These are phyloP conservation scores for Calliphora vomitoria DNA, from an alignment of 2,888 invertebrate species.

Conservation along the genomic window DNA sequence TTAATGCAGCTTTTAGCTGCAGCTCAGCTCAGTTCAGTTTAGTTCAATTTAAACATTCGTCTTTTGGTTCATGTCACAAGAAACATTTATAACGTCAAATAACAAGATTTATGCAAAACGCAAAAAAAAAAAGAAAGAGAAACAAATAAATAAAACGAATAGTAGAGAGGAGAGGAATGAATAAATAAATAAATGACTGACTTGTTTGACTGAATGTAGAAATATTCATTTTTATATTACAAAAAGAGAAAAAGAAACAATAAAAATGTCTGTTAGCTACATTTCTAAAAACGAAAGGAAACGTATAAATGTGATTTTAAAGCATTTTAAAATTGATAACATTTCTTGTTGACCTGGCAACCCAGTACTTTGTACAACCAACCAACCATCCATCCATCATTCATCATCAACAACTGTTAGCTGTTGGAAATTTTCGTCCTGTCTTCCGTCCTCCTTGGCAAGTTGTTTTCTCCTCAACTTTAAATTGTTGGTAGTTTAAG, in stretches of 20 bases:
- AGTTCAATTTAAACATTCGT: conserved; percentile 46
- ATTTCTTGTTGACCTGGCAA: conserved; percentile 58
- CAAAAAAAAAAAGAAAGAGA: conserved; percentile 37
- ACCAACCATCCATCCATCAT: conserved; percentile 32
- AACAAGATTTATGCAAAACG: conserved; percentile 73
- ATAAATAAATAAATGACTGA: conserved; percentile 58
- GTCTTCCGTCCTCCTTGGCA: not conserved
- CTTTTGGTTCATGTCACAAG: conserved; percentile 63
- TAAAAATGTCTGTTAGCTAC: conserved; percentile 31
- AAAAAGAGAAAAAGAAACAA: not conserved
- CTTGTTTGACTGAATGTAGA: conserved; percentile 42
- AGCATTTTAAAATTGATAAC: conserved; percentile 58
- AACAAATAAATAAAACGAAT: conserved; percentile 11
- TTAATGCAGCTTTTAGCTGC: conserved; percentile 30
- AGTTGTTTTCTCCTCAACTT: not conserved
- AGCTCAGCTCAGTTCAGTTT: conserved; percentile 15
- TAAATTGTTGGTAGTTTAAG: conserved; percentile 26
- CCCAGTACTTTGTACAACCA: conserved; percentile 24
- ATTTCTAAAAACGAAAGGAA: not conserved
- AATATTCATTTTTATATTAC: conserved; percentile 31
- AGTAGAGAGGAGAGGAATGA: not conserved
- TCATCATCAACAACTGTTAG: conserved; percentile 47
- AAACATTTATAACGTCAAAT: conserved; percentile 72
- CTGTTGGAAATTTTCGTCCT: not conserved
- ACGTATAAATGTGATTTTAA: not conserved